Percentiles rank a stretch among this genome's conserved stretches.
Conservation (phyloP, 2,797 vertebrate species). For the Poeciliopsis infans region DNA sequence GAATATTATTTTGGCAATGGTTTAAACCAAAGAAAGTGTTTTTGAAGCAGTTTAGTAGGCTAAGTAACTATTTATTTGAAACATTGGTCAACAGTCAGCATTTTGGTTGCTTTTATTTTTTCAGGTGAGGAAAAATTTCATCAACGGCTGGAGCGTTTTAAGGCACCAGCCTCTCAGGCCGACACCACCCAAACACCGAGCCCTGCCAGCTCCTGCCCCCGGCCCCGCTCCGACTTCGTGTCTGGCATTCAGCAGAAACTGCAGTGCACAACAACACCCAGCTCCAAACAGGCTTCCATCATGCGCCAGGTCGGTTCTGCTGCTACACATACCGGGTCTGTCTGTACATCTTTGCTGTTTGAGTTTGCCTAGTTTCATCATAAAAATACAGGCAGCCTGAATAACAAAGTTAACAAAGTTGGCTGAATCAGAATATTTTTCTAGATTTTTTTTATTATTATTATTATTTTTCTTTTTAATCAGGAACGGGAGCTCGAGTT, state of each 20-base stretch:
- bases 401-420: background rate
- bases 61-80: background rate
- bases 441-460: constrained; percentile 5
- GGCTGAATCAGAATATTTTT: background rate
- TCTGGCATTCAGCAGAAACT: constrained; percentile 77
- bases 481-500: constrained; percentile 79
- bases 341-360: background rate
- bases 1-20: background rate
- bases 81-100: background rate
- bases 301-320: constrained; percentile 74
- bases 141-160: constrained; percentile 75
- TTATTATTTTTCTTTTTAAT: background rate
- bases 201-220: constrained; percentile 20
- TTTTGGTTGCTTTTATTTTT: background rate
- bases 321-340: background rate
- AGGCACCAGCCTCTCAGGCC: constrained; percentile 38
- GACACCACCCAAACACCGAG: constrained; percentile 16
- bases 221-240: constrained; percentile 65
- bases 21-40: background rate
- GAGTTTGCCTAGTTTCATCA: background rate
- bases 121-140: constrained; percentile 74
- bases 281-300: constrained; percentile 69
- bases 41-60: background rate
- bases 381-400: background rate
- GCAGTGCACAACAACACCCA: constrained; percentile 61